Base-by-base conservation (phyloP, 2,797 vertebrate genomes). In the Sebastes taczanowskii region DNA sequence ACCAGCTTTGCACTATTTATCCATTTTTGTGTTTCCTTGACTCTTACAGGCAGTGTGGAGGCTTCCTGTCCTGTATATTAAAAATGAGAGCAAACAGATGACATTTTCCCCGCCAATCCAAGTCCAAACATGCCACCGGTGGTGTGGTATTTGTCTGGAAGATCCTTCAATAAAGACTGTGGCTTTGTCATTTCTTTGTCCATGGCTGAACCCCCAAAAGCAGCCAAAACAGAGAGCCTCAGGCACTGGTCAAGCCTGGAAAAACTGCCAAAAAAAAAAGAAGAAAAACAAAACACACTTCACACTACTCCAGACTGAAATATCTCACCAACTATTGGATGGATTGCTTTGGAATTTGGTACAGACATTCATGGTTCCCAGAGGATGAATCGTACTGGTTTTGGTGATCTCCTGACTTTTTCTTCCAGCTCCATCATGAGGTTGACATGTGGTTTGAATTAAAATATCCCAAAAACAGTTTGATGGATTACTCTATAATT, bases 131-230 rank as follows among this genome's bases (percentile, higher is more conserved):
- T 42, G 70, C 22, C 49, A 77, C 58, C 1, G 1, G 70, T 64
- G 34, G 32, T 62, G 66, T 58, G 58, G 25, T 52, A 53, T 81
- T 81, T 86, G 73, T 77, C 34, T 58, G 20, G 25, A 34, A 66
- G 30, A 69, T 74, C 58, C 60, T 22, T 55, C 16, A 53, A 78
- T 46, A 73, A 77, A 75, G 42, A 52, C 30, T 23, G 22, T 5
- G 25, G 8, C 38, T 32, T 23, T 59, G 32, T 42, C 23, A 59
- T 46, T 60, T 71, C n/a, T 58, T 32, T 69, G 6, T 34, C 53
- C 1, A 18, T 16, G 10, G 18, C 22, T 35, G 9, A n/a, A 8
- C 14, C 18, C 13, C 11, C 16, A 49, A 66, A 63, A 18, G 3
- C 18, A 56, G 35, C 53, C 22, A 49, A 38, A 60, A 56, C 18